Evolutionary conservation across 37 sponge, comb jelly and placozoan species (phyloP).

Genomic region (Haliclona indistincta): DNA sequence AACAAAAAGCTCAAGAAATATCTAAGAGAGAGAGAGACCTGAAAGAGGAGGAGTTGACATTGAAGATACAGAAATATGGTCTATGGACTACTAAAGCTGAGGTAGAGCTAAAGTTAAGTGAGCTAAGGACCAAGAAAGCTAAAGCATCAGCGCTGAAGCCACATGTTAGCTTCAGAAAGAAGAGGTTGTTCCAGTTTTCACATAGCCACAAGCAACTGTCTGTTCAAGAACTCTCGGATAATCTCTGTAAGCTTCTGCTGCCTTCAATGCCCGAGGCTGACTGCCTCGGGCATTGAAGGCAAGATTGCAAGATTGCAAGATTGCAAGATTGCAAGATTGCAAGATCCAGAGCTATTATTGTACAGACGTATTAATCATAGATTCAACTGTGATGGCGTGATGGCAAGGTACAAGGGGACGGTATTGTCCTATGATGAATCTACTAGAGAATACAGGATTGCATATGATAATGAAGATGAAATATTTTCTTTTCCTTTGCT

Average conservation of each 20-base stretch:
- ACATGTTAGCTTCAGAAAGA: conserved; percentile 7
- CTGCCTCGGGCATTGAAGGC: no score
- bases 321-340: no score
- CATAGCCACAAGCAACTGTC: neutral
- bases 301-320: no score
- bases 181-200: neutral
- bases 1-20: neutral
- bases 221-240: neutral
- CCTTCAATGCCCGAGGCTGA: no score
- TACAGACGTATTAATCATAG: no score
- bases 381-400: no score
- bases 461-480: no score
- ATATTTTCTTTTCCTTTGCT: no score
- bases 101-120: neutral
- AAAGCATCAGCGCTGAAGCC: conserved; percentile 6
- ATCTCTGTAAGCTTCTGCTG: conserved; percentile 4
- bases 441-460: no score
- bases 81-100: conserved; percentile 16
- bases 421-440: no score
- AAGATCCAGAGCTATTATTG: no score
- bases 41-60: conserved; percentile 21
- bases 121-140: neutral
- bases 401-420: no score
- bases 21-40: neutral
- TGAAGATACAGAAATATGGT: conserved; percentile 7